Base-by-base conservation (phyloP, 37 sponge, comb jelly and placozoan genomes). In the Hexactinellida sp. region DNA sequence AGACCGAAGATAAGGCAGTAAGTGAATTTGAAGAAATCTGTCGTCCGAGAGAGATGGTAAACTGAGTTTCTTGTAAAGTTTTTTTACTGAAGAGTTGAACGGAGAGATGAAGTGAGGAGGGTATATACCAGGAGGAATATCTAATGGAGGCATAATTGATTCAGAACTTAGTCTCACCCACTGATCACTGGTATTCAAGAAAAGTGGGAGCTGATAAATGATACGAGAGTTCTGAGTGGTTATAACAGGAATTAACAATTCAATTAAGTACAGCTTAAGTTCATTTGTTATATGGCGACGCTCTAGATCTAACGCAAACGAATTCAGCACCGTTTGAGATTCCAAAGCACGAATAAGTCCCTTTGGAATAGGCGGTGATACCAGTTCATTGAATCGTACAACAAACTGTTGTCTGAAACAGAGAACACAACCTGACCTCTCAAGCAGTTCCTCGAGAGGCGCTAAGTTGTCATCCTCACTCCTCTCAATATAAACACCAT, bases 61-160 rank as follows among this genome's bases (percentile, higher is more conserved):
- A 63, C 13, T 63, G 5, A 63, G 76, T 23, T 63, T 63, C 30
- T 63, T n/a, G 30, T 63, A 63, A 23, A 63, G 76, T 25, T 25
- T 23, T 63, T n/a, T 63, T 10, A 63, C 76, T 21, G 76, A 63
- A 32, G 28, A 25, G 3, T 63, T 63, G 76, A 63, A 63, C 13
- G 76, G 76, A 63, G 76, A 63, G 34, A 63, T 63, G 30, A 63
- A 63, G 13, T 63, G 76, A 63, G 76, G 76, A 25, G 76, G 76
- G 30, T 63, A 63, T 32, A 63, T 63, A n/a, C 13, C 76, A n/a
- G 34, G 30, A 63, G 76, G 76, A 28, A 63, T 63, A 7, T 25
- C 5, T 1, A 63, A n/a, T 7, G 76, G 76, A 63, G 76, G 76
- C 34, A 63, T 7, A 63, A 63, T 63, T 7, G 13, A 21, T 3